Base-by-base conservation (phyloP, 2,113 vertebrate genomes). In the Columba livia region DNA sequence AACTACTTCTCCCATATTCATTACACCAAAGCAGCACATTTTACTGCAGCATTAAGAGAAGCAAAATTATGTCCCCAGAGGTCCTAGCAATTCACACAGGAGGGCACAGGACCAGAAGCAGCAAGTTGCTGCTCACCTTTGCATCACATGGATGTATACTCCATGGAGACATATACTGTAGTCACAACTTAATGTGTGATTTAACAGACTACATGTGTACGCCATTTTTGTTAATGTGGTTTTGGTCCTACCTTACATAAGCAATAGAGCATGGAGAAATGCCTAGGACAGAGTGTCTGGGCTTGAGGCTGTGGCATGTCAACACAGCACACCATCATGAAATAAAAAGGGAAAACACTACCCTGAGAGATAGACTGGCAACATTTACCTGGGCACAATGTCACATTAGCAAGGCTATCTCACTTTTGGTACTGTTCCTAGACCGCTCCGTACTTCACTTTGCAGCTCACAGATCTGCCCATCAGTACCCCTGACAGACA, bases 401-500 rank as follows among this genome's bases (percentile, higher is more conserved):
- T 16, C 48, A 73, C 3, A 0, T 32, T 24, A 69, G 36, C 70
- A 60, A 0, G 6, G 29, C n/a, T 32, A 7, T 42, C 66, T 36
- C 29, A 50, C n/a, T 38, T 42, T n/a, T 58, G 28, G 51, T 77
- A 25, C 36, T 29, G 18, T 2, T 54, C 23, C 62, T n/a, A 48
- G 24, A 24, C 29, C 3, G 8, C 61, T 62, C 38, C 0, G 0
- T 6, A 26, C 5, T 1, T 32, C 48, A 29, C 48, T 47, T 5
- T 9, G 11, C 71, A 44, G 36, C 42, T 64, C 79, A 44, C 51
- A 70, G 40, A 47, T 9, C 50, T 20, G 14, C 12, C 40, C 58
- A 60, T 17, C 25, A 38, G 47, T 2, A 83, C 19, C 57, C 14
- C 16, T 9, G 16, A 75, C 72, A 34, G 29, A 19, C 1, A 1